These are phyloP conservation scores for Ectemnius cavifrons DNA, from an alignment of 2,888 invertebrate genomes.

Conservation along the genomic window DNA sequence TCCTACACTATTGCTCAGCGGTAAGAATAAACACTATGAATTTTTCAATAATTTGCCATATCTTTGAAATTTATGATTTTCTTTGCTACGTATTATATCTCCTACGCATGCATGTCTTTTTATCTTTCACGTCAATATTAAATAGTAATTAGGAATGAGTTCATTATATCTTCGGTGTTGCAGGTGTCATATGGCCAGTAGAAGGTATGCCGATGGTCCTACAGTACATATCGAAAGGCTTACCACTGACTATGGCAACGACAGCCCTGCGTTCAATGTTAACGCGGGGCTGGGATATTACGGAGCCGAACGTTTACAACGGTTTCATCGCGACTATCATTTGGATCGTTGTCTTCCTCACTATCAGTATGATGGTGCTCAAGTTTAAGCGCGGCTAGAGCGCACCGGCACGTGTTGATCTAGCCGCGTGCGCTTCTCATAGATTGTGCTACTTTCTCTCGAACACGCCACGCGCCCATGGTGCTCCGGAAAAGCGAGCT, in stretches of 20 bases:
- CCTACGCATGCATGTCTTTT: neutral
- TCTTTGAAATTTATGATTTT: too few relatives aligned
- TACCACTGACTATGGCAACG: slow-evolving; percentile 96
- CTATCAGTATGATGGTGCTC: slow-evolving; percentile 88
- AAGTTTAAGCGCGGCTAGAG: slow-evolving; percentile 88
- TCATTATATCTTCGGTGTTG: slow-evolving; percentile 20
- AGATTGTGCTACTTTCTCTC: too few relatives aligned
- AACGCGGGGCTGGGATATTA: slow-evolving; percentile 91
- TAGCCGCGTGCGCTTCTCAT: too few relatives aligned
- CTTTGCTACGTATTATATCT: too few relatives aligned
- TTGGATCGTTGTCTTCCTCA: slow-evolving; percentile 91
- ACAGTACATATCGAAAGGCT: slow-evolving; percentile 88
- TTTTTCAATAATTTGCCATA: too few relatives aligned
- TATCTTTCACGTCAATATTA: too few relatives aligned
- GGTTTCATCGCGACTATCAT: slow-evolving; percentile 91
- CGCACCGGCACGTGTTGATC: too few relatives aligned
- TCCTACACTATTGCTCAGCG: slow-evolving; percentile 92
- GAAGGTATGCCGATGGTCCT: slow-evolving; percentile 95
- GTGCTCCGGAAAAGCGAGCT: too few relatives aligned
- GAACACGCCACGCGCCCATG: too few relatives aligned
- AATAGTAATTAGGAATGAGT: too few relatives aligned
- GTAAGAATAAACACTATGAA: slow-evolving; percentile 69
- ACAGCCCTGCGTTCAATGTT: slow-evolving; percentile 92
- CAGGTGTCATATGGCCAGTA: slow-evolving; percentile 97
- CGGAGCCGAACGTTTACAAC: slow-evolving; percentile 90